Conservation (phyloP, 2,888 invertebrate species). For the Eupelmus urozonus region DNA sequence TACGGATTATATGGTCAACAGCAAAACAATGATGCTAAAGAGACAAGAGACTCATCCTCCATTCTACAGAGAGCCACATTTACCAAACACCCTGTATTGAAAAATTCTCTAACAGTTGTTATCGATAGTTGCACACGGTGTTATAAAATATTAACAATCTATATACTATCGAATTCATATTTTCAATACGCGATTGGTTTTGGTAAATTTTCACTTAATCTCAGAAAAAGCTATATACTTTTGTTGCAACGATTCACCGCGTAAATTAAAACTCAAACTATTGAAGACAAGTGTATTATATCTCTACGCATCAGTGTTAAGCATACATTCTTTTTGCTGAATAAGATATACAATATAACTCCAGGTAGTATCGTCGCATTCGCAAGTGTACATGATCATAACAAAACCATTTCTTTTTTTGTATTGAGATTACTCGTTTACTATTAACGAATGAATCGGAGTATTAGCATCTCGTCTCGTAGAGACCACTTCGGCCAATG, state of each 20-base stretch:
- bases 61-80: slow-evolving; percentile 50
- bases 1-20: slow-evolving; percentile 56
- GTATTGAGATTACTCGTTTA: slow-evolving; percentile 58
- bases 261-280: slow-evolving; percentile 37
- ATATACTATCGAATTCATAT: slow-evolving; percentile 20
- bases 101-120: slow-evolving; percentile 29
- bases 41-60: slow-evolving; percentile 53
- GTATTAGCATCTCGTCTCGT: slow-evolving; percentile 97
- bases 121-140: slow-evolving; percentile 19
- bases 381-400: slow-evolving; percentile 55
- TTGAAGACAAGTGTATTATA: slow-evolving; percentile 48
- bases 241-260: slow-evolving; percentile 36
- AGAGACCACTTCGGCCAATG: slow-evolving; percentile 98
- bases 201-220: slow-evolving; percentile 41
- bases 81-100: slow-evolving; percentile 46
- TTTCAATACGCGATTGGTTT: slow-evolving; percentile 27
- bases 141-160: slow-evolving; percentile 42
- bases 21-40: slow-evolving; percentile 56
- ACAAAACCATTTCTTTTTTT: slow-evolving; percentile 53
- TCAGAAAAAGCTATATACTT: slow-evolving; percentile 47
- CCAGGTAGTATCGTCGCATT: slow-evolving; percentile 42
- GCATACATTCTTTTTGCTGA: slow-evolving; percentile 52
- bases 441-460: slow-evolving; percentile 56
- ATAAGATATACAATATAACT: slow-evolving; percentile 52
- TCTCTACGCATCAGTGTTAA: slow-evolving; percentile 56